Evolutionary conservation across 2,888 invertebrate genomes (phyloP).

Genomic region (Steinernema hermaphroditum): DNA sequence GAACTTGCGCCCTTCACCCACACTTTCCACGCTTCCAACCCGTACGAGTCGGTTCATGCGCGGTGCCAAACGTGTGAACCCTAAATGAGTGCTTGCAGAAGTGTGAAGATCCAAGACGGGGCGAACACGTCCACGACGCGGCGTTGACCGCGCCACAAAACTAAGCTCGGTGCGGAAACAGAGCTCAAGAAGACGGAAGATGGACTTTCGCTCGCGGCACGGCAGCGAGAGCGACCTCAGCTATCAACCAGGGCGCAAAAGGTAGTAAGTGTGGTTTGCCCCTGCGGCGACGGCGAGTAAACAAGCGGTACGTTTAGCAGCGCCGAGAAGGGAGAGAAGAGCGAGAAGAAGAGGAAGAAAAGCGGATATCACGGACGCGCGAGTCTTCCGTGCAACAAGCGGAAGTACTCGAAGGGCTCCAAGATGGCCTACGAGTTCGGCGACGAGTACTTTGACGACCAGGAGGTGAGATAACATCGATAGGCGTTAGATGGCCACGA

Average conservation of each 20-base stretch:
- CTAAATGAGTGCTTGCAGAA: background rate
- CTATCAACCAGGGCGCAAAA: background rate
- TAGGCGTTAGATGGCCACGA: too few species aligned
- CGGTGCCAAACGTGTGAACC: too few species aligned
- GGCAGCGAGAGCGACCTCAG: constrained; percentile 28
- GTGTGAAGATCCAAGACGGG: constrained; percentile 18
- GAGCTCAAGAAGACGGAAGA: background rate
- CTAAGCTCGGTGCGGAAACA: background rate
- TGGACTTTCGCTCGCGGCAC: constrained; percentile 4
- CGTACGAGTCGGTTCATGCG: too few species aligned
- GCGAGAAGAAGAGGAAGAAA: constrained; percentile 17
- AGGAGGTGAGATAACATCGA: background rate
- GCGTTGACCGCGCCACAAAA: constrained; percentile 14
- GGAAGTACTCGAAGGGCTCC: background rate
- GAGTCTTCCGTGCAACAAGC: background rate
- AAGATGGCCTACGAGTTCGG: background rate
- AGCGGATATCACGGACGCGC: background rate
- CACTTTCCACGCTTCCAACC: too few species aligned
- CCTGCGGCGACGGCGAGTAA: too few species aligned
- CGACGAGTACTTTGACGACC: background rate
- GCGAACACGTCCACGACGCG: background rate
- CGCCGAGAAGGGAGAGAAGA: background rate
- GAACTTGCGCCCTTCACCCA: too few species aligned
- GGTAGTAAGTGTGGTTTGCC: background rate
- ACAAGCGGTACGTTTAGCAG: background rate